Evolutionary conservation across 2,113 vertebrate species (phyloP).

Genomic region (Malurus alboscapulatus): DNA sequence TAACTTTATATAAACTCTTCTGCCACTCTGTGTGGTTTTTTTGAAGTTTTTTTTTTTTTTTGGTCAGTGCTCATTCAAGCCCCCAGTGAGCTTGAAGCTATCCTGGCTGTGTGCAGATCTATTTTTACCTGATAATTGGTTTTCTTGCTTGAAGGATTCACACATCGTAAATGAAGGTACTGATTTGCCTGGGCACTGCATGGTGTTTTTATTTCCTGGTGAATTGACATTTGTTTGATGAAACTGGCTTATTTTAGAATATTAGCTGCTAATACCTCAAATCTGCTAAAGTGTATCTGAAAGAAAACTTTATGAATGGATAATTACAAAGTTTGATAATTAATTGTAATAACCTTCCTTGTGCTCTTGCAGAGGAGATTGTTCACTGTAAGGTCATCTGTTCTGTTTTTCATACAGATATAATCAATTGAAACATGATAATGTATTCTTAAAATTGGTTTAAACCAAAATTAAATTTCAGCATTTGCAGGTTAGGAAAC

Average conservation of each 20-base stretch:
- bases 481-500: background rate
- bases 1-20: background rate
- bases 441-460: background rate
- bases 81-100: background rate
- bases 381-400: background rate
- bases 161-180: background rate
- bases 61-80: background rate
- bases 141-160: conserved; percentile 43
- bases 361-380: background rate
- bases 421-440: background rate
- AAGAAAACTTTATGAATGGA: background rate
- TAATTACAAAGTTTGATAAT: background rate
- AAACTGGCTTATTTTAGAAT: background rate
- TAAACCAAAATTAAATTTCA: background rate
- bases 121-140: conserved; percentile 49
- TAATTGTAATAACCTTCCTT: background rate
- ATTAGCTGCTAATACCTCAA: background rate
- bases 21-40: background rate
- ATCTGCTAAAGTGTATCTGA: background rate
- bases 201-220: conserved; percentile 16
- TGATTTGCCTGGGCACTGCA: conserved; percentile 5
- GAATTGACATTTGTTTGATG: background rate
- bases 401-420: background rate
- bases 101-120: conserved; percentile 6
- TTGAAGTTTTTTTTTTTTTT: background rate